These are phyloP conservation scores for Chelonus insularis DNA, from an alignment of 1,140 invertebrate genomes.

Conservation along the genomic window DNA sequence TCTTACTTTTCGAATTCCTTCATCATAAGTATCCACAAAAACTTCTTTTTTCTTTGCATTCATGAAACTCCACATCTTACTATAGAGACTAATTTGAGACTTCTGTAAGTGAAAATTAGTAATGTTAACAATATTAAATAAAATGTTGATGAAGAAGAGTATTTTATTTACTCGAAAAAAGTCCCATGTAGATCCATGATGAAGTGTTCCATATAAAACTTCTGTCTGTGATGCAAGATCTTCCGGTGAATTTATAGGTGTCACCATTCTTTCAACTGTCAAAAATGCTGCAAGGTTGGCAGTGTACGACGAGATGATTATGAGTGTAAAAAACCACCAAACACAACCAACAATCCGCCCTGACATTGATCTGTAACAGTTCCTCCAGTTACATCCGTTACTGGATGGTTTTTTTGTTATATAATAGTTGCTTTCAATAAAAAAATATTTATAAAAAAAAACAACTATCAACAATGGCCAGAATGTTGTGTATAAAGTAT, in stretches of 20 bases:
- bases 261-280: slow-evolving; percentile 91
- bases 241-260: slow-evolving; percentile 92
- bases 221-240: slow-evolving; percentile 92
- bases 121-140: not conserved
- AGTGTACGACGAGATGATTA: slow-evolving; percentile 97
- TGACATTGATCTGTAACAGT: slow-evolving; percentile 81
- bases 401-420: not conserved
- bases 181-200: slow-evolving; percentile 85
- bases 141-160: not conserved
- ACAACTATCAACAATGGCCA: too few species aligned
- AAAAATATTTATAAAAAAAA: too few species aligned
- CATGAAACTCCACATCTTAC: slow-evolving; percentile 97
- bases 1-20: slow-evolving; percentile 81
- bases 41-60: slow-evolving; percentile 80
- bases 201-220: slow-evolving; percentile 90
- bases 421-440: too few species aligned
- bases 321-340: slow-evolving; percentile 99
- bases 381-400: too few species aligned
- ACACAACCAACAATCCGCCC: slow-evolving; percentile 94
- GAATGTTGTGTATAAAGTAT: too few species aligned
- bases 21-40: slow-evolving; percentile 80
- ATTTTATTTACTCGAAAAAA: slow-evolving; percentile 81
- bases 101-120: slow-evolving; percentile 63
- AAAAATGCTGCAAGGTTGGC: slow-evolving; percentile 97
- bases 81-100: slow-evolving; percentile 87